phyloP scores from a whole-genome alignment of 2,888 invertebrate genomes.

The Kryphioiulus occultus region DNA sequence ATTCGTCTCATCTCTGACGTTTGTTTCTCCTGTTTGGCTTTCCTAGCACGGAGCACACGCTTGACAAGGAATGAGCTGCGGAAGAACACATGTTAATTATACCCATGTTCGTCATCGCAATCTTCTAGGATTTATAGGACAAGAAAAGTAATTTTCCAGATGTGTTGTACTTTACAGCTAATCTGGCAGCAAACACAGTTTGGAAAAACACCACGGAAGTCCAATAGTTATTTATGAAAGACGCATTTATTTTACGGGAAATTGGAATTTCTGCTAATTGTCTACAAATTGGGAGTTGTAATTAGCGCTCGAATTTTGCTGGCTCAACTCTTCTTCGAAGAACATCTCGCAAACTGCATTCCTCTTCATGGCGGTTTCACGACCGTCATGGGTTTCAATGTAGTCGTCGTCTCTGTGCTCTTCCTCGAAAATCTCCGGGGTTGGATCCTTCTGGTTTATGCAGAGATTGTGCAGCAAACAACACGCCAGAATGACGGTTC shows the following conservation, averaged over 20 bases:
- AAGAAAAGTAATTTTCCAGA: too few species aligned
- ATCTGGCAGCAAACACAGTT: too few species aligned
- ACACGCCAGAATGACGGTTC: constrained; percentile 15
- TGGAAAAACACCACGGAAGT: too few species aligned
- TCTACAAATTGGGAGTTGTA: background rate
- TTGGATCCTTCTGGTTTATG: constrained; percentile 24
- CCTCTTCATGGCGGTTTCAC: background rate
- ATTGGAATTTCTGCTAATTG: background rate
- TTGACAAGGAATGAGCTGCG: background rate
- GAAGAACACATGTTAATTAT: background rate
- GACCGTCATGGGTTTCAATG: background rate
- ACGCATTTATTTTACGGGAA: too few species aligned
- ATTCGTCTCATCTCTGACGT: background rate
- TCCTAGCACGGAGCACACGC: background rate
- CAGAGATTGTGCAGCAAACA: constrained; percentile 48
- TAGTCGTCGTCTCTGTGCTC: background rate
- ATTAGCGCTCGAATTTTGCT: background rate
- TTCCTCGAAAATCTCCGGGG: background rate
- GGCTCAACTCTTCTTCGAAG: constrained; percentile 22
- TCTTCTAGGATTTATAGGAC: too few species aligned
- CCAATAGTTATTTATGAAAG: too few species aligned
- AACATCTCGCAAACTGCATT: background rate
- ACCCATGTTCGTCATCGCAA: too few species aligned
- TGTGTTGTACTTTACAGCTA: too few species aligned
- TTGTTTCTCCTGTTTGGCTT: background rate